Conservation (phyloP, 2,113 vertebrate genomes). For the Falco punctatus region DNA sequence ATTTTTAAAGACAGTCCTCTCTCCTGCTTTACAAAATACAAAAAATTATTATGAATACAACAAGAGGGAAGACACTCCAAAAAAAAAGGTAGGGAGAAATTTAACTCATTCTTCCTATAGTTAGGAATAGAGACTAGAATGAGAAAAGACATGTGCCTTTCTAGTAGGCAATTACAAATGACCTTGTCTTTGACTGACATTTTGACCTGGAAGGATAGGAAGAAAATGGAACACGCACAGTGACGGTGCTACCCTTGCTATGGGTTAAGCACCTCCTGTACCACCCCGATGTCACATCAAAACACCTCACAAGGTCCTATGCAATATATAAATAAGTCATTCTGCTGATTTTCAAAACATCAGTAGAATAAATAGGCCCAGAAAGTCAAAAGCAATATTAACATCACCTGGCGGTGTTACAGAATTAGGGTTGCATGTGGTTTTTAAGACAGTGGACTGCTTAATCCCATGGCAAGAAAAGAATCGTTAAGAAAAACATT, state of each 20-base stretch:
- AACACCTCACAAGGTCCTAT: too few relatives aligned
- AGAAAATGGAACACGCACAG: background rate
- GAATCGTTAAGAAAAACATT: background rate
- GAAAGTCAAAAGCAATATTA: background rate
- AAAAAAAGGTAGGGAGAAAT: background rate
- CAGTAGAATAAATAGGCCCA: background rate
- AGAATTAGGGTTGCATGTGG: background rate
- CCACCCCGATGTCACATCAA: fast-evolving
- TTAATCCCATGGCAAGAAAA: background rate
- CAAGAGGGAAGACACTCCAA: background rate
- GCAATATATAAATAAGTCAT: background rate
- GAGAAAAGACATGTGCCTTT: background rate
- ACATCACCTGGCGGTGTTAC: background rate
- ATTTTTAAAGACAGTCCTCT: background rate
- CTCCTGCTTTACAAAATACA: background rate
- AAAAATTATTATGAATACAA: background rate
- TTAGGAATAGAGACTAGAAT: background rate
- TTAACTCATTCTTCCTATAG: background rate
- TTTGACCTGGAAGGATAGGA: background rate
- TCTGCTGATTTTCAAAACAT: background rate
- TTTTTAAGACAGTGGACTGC: background rate
- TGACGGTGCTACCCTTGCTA: background rate
- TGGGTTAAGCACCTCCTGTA: background rate
- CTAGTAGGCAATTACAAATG: background rate
- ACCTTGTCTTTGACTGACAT: background rate